Base-by-base conservation (phyloP, 1,140 invertebrate species). In the Hylyphantes graminicola region DNA sequence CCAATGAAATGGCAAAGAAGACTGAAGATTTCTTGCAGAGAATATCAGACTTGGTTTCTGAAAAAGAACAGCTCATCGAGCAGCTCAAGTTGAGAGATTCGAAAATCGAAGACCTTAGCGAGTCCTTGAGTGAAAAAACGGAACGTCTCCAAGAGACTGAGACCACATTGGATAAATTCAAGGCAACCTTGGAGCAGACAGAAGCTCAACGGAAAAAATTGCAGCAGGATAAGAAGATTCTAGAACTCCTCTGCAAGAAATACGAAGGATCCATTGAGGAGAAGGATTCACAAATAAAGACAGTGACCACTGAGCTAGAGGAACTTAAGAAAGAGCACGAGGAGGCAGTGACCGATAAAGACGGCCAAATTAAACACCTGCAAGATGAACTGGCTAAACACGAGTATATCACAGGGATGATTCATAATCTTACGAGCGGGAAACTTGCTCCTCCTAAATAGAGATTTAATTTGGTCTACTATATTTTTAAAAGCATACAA, bases 361-460 rank as follows among this genome's bases (percentile, higher is more conserved):
- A 85, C 17, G 63, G 12, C n/a, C 35, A 70, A 21, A 85, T 85
- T 53, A 55, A 72, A 9, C n/a, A 63, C 72, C 64, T 85, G 35
- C 35, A 77, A 78, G 77, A 72, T 13, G 77, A 85, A 61, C 64
- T 85, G 7, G 78, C 78, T 53, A 79, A 70, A 17, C 85, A 81
- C 54, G 59, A 80, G 54, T 64, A 85, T 53, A 85, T 85, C n/a
- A 81, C 77, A 57, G 78, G 51, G 12, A 85, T 85, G 85, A 85
- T 85, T 54, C 77, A 81, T 59, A 80, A 85, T 51, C 53, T 85
- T n/a, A 85, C 80, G n/a, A 83, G 72, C 74, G 80, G 80, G 11
- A 83, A 65, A 9, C 15, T 74, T 19, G 15, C 15, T 57, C 13
- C 51, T 57, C 72, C 72, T 5, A 55, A 74, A 74, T 74, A 74